Evolutionary conservation across 2,888 invertebrate species (phyloP).

Genomic region (Hydraecia micacea): DNA sequence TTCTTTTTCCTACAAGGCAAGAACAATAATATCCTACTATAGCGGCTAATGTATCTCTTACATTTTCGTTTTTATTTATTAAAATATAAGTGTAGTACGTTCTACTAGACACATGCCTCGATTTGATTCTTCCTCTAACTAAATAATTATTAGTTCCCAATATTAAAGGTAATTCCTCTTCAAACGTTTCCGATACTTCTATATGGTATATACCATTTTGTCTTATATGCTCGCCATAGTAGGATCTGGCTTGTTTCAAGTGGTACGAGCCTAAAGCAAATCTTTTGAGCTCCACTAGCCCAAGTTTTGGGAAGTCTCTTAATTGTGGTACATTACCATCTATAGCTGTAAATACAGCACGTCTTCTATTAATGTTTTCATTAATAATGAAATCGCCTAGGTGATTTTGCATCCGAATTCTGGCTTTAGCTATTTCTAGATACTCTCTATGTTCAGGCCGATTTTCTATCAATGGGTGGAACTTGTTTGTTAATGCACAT

Average conservation of each 20-base stretch:
- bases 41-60: too few relatives aligned
- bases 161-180: background rate
- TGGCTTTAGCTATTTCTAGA: background rate
- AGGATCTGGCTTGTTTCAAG: background rate
- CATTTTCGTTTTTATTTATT: too few relatives aligned
- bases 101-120: background rate
- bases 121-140: background rate
- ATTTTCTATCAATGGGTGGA: too few relatives aligned
- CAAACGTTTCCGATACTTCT: background rate
- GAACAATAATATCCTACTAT: too few relatives aligned
- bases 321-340: too few relatives aligned
- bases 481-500: too few relatives aligned
- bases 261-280: background rate
- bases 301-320: background rate
- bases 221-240: background rate
- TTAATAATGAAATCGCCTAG: too few relatives aligned
- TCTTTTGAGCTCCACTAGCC: background rate
- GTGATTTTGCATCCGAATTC: background rate
- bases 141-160: conserved; percentile 6
- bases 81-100: background rate
- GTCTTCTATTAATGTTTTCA: too few relatives aligned
- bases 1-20: too few relatives aligned
- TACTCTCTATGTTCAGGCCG: background rate
- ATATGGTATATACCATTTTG: background rate
- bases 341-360: too few relatives aligned